Percentiles rank a stretch among this genome's conserved stretches.
These are phyloP conservation scores for Malaclemys terrapin DNA, from an alignment of 2,113 vertebrate species.

Conservation along the genomic window DNA sequence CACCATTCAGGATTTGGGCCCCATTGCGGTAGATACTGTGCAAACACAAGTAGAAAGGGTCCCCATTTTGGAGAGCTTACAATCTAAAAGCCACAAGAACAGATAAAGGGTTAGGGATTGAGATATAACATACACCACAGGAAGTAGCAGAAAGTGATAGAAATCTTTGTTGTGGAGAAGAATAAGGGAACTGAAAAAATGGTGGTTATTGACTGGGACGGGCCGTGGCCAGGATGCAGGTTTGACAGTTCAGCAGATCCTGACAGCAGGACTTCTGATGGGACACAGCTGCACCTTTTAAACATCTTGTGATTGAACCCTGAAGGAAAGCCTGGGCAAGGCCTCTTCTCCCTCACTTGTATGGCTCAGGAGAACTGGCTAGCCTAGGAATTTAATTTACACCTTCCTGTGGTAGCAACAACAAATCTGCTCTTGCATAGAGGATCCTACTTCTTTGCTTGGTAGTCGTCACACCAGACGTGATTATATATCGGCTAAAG, in stretches of 20 bases:
- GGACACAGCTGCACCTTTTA: background rate
- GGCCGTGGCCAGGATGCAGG: background rate
- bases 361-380: background rate
- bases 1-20: background rate
- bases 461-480: conserved; percentile 41
- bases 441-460: conserved; percentile 52
- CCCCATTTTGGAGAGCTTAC: background rate
- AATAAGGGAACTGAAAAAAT: background rate
- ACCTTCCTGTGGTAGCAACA: background rate
- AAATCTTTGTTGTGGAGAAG: background rate
- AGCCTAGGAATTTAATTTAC: background rate
- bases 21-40: background rate
- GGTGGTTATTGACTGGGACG: background rate
- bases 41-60: background rate
- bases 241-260: background rate
- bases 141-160: background rate
- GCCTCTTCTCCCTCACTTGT: rapidly evolving
- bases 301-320: background rate
- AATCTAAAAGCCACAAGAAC: background rate
- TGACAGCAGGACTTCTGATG: background rate
- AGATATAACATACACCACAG: background rate
- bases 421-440: background rate
- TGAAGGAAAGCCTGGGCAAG: background rate
- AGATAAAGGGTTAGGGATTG: background rate
- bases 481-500: conserved; percentile 60